Percentiles rank a stretch among this genome's conserved stretches.
phyloP scores from a whole-genome alignment of 2,113 vertebrate genomes.

The Gopherus evgoodei region DNA sequence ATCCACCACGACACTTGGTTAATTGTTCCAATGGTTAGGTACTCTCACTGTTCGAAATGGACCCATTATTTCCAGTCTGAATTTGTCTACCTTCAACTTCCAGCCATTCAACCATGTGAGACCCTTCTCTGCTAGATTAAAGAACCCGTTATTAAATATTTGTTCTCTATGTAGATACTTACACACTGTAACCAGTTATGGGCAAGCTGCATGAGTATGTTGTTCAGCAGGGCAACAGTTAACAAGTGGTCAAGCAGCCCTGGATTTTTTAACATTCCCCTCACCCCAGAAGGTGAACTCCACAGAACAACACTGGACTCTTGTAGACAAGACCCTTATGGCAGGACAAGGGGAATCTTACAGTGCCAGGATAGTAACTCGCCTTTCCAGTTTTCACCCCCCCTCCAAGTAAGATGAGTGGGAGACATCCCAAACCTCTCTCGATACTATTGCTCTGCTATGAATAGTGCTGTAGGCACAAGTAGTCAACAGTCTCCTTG shows the following conservation, averaged over 20 bases:
- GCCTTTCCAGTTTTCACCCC: background rate
- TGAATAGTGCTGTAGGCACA: background rate
- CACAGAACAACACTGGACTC: accelerated
- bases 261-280: background rate
- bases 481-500: background rate
- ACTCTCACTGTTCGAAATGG: background rate
- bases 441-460: background rate
- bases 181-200: background rate
- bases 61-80: background rate
- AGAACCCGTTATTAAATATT: background rate
- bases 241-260: background rate
- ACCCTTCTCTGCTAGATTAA: background rate
- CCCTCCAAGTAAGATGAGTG: background rate
- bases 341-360: background rate
- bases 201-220: background rate
- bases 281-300: background rate
- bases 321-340: background rate
- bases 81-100: background rate
- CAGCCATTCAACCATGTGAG: background rate
- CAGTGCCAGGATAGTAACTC: background rate
- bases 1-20: background rate
- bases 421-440: background rate
- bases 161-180: background rate
- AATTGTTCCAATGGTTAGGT: background rate
- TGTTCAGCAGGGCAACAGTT: background rate